Base-by-base conservation (phyloP, 2,797 vertebrate species). In the Hapalemur alaotrensis region DNA sequence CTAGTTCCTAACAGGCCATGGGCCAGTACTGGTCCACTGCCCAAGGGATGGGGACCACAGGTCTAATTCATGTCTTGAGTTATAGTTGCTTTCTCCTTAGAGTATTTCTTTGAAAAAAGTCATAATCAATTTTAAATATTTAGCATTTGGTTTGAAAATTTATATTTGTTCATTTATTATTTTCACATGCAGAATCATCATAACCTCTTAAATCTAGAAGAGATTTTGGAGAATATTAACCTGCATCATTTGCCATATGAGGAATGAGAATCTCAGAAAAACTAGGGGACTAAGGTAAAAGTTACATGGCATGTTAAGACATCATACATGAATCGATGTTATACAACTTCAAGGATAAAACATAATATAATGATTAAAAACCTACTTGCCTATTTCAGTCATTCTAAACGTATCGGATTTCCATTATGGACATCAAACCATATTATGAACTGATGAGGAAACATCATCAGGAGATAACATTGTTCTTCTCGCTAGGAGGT, bases 371-470 rank as follows among this genome's bases (percentile, higher is more conserved):
- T 54, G 7, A 50, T 93, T 79, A 48, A 46, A 86, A 76, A 79
- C n/a, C 72, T 17, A 57, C 18, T 76, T 85, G 48, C 23, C 5
- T 73, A 50, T 84, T 76, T 90, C 22, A 69, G 12, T 41, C n/a
- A 75, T 87, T 46, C 20, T 84, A 84, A 59, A 41, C 28, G 41
- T 80, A 52, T 18, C 48, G 18, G 52, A 69, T 73, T 78, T 88
- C n/a, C n/a, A 85, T 11, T 50, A 20, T 25, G 20, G 25, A 75
- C 2, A 65, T 59, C 23, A 67, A 90, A 46, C 8, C 78, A 11
- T 63, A 23, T 75, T 76, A 91, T 30, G 63, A 97, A 43, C 25
- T 79, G 25, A 70, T 48, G 35, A 93, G 18, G 38, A 95, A 95
- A 50, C 6, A 15, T 41, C 50, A 82, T 22, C 20, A 32, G 15